Base-by-base conservation (phyloP, 2,888 invertebrate genomes). In the Apoda limacodes region DNA sequence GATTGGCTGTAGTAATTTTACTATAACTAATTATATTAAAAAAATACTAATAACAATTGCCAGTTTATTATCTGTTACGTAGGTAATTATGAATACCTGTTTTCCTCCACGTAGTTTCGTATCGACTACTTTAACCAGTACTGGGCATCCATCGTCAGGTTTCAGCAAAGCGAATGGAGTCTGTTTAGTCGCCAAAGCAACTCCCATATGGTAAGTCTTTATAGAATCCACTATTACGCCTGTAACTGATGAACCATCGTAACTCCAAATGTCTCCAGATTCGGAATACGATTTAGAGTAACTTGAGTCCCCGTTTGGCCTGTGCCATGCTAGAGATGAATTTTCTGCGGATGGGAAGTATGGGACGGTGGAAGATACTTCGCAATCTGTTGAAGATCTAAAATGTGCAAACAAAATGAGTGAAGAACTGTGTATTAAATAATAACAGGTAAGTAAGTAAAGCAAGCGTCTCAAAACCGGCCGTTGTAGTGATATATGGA, bases 81-180 rank as follows among this genome's bases (percentile, higher is more conserved):
- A n/a, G n/a, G n/a, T n/a, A n/a, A n/a, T n/a, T n/a, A n/a, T 17
- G 7, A 7, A 22, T 24, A 82, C 82, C 62, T 83, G 82, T 53
- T 83, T 81, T 0, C 74, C 76, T 1, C 71, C 69, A 20, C 75
- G 78, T 1, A 75, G 39, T 28, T 64, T 60, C 9, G 84, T 82
- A 42, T 85, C 82, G 30, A 86, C 67, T 1, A 89, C 85, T 48
- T 88, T 86, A 9, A 90, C 89, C 25, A 90, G 62, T 1, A 88
- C 86, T 1, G 89, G 88, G 32, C 84, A 82, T 6, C 87, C 86
- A 43, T 83, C 83, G 22, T 85, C 80, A 9, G 88, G 87, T 43
- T 88, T 86, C 28, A 89, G 63, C 27, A 89, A 65, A 1, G 89
- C 89, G 50, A 89, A 90, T 0, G 89, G 88, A 0, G 85, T 88